Base-by-base conservation (phyloP, 1,140 invertebrate species). In the Pentalonia nigronervosa region DNA sequence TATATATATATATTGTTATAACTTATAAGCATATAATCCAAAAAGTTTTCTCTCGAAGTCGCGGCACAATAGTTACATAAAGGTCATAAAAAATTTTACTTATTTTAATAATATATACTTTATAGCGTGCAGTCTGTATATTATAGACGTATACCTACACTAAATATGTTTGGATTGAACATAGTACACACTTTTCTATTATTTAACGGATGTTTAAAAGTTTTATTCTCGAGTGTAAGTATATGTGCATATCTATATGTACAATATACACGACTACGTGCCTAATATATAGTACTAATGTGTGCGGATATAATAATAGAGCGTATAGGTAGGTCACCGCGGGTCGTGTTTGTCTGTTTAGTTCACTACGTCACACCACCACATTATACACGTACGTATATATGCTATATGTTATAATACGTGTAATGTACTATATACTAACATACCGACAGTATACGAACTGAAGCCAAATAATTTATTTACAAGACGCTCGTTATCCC, bases 401-500 rank as follows among this genome's bases (percentile, higher is more conserved):
- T 76, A n/a, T 6, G 41, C 2, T 53, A 53, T 53, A 21, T 21
- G 21, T 20, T 1, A 50, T 41, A 41, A 41, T 41, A 41, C 17
- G 48, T 50, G 11, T 2, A 50, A 50, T 17, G 11, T 76, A 9
- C n/a, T 34, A 8, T 67, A 67, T n/a, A n/a, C 60, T 76, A n/a
- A 76, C 60, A 76, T 76, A 34, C 60, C 60, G 4, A 67, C 60
- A 9, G 60, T 76, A 14, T 76, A 14, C n/a, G 14, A 76, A n/a
- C 4, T 76, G 30, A n/a, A 76, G n/a, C 30, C 60, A n/a, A 76
- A 76, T 76, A 76, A 76, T 76, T 76, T 76, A 76, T 76, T 76
- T 76, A 76, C 60, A 76, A 76, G 60, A 76, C 60, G 14, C 60
- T 76, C 60, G 60, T 76, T 76, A 76, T 76, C 60, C 60, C 60